A percentile compares a stretch with the other conserved stretches of the same genome.
Evolutionary conservation across 2,797 vertebrate genomes (phyloP).

Genomic region (Girardinus metallicus): DNA sequence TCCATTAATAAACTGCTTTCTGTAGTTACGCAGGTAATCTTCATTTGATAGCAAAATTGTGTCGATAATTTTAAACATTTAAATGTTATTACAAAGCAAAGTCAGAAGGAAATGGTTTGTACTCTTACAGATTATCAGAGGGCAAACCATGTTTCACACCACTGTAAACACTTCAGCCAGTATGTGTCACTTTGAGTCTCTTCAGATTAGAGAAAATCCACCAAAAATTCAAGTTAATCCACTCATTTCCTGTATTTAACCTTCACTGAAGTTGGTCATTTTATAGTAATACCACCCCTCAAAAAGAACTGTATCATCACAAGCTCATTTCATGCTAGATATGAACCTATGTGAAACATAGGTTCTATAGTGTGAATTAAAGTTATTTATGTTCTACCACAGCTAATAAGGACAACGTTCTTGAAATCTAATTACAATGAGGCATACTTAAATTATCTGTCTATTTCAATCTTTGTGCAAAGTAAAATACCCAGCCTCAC

Average conservation of each 20-base stretch:
- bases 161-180: not conserved
- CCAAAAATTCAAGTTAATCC: not conserved
- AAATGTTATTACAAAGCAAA: not conserved
- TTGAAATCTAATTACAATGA: not conserved
- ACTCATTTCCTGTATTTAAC: not conserved
- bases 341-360: not conserved
- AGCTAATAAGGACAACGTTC: not conserved
- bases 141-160: not conserved
- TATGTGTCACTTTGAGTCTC: not conserved
- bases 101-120: not conserved
- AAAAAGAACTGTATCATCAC: not conserved
- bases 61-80: not conserved
- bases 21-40: not conserved
- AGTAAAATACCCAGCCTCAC: conserved; percentile 47
- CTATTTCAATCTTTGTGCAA: conserved; percentile 46
- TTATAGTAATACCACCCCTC: not conserved
- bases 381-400: not conserved
- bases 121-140: not conserved
- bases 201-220: not conserved
- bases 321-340: not conserved
- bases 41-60: not conserved
- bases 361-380: not conserved
- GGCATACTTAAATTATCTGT: conserved; percentile 13
- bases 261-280: not conserved
- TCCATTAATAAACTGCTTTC: not conserved